Evolutionary conservation across 2,113 vertebrate genomes (phyloP).

Genomic region (Columba livia): DNA sequence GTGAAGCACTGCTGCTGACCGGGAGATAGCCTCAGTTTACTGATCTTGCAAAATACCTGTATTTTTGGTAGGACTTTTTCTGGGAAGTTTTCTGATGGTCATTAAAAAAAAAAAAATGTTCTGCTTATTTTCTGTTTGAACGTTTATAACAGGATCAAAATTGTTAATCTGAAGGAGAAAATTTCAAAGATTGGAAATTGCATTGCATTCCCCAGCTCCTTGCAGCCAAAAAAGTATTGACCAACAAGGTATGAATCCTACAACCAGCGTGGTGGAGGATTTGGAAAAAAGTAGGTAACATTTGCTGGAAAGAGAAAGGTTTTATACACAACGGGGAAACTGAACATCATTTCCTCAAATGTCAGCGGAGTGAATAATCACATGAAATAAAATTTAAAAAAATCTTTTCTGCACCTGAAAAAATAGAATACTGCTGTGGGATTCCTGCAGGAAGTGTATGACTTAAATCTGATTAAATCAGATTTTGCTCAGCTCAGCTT

Average conservation of each 20-base stretch:
- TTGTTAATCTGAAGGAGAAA: neutral
- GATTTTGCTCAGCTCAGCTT: constrained; percentile 36
- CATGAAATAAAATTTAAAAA: neutral
- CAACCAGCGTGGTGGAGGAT: neutral
- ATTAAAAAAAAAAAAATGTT: neutral
- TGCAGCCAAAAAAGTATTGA: neutral
- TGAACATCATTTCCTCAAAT: constrained; percentile 47
- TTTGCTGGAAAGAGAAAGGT: constrained; percentile 4
- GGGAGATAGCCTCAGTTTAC: neutral
- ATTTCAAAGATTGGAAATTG: neutral
- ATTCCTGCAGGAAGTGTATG: constrained; percentile 23
- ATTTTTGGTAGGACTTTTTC: neutral
- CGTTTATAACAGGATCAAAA: neutral
- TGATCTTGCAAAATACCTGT: neutral
- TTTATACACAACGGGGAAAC: constrained; percentile 19
- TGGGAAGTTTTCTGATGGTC: neutral
- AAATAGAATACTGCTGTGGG: constrained; percentile 7
- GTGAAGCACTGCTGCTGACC: neutral
- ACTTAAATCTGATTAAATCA: constrained; percentile 41
- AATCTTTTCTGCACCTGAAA: constrained; percentile 31
- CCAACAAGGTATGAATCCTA: neutral
- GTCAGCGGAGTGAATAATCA: neutral
- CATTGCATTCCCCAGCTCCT: neutral
- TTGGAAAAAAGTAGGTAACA: neutral
- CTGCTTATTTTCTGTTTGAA: neutral